Evolutionary conservation across 2,113 vertebrate genomes (phyloP).

Genomic region (Spheniscus mendiculus): DNA sequence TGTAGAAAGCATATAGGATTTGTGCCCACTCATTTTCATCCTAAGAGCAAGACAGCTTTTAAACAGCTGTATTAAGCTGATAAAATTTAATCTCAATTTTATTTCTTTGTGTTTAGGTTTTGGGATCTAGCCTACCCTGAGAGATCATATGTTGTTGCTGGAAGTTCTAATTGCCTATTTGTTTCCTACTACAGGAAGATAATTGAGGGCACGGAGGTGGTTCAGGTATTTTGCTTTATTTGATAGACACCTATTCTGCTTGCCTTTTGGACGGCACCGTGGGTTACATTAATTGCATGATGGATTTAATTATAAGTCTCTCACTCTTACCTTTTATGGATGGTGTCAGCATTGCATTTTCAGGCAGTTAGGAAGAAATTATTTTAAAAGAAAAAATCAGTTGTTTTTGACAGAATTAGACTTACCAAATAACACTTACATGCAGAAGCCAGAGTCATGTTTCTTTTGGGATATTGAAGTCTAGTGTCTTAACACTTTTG

Average conservation of each 20-base stretch:
- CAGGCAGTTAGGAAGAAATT: not conserved
- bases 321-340: not conserved
- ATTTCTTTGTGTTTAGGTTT: slow-evolving; percentile 78
- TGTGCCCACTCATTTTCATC: not conserved
- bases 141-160: slow-evolving; percentile 91
- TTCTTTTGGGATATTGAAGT: not conserved
- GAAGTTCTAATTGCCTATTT: slow-evolving; percentile 85
- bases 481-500: not conserved
- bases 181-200: slow-evolving; percentile 97
- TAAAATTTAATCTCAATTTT: not conserved
- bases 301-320: not conserved
- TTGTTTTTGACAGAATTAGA: not conserved
- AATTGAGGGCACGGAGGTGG: slow-evolving; percentile 95
- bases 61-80: not conserved
- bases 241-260: not conserved
- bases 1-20: not conserved
- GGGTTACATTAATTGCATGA: not conserved
- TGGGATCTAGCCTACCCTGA: slow-evolving; percentile 98
- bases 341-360: not conserved
- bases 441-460: not conserved
- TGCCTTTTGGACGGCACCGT: not conserved
- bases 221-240: slow-evolving; percentile 82
- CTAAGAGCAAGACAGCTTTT: not conserved
- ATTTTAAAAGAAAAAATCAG: not conserved
- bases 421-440: not conserved